These are phyloP conservation scores for Betta splendens DNA, from an alignment of 2,797 vertebrate species.

Conservation along the genomic window DNA sequence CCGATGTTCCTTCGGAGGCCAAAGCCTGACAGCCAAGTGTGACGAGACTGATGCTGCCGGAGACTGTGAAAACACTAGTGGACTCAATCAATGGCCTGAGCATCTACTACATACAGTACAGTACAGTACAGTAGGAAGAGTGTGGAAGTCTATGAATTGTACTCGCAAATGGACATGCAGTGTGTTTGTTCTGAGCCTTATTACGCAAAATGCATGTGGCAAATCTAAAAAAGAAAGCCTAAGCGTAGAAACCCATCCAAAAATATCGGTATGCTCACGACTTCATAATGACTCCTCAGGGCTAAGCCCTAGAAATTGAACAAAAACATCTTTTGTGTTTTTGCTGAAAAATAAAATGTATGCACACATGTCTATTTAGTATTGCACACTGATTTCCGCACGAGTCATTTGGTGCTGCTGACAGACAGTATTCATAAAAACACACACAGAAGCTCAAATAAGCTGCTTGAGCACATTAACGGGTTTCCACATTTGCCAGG, in stretches of 20 bases:
- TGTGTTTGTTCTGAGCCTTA: conserved; percentile 28
- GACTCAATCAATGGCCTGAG: conserved; percentile 18
- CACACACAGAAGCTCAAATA: conserved; percentile 33
- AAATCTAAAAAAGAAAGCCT: conserved; percentile 35
- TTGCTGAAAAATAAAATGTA: conserved; percentile 29
- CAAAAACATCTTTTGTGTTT: conserved; percentile 21
- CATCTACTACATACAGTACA: conserved; percentile 23
- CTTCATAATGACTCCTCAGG: conserved; percentile 43
- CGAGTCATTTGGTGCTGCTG: conserved; percentile 15
- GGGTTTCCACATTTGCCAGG: conserved; percentile 22
- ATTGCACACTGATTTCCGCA: conserved; percentile 2
- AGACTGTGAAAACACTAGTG: conserved; percentile 23
- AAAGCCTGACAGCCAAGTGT: conserved; percentile 50
- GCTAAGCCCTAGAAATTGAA: conserved; percentile 19
- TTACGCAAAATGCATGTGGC: conserved; percentile 27
- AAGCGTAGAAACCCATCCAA: conserved; percentile 20
- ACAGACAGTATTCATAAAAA: conserved; percentile 31
- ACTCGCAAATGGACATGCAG: conserved; percentile 8
- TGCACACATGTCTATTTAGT: conserved; percentile 33
- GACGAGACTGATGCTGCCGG: conserved; percentile 44
- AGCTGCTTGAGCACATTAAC: conserved; percentile 26
- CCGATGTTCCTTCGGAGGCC: conserved; percentile 42
- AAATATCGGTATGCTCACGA: conserved; percentile 24
- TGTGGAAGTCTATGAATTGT: conserved; percentile 39
- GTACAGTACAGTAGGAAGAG: no score